Evolutionary conservation across 2,113 vertebrate species (phyloP).

Genomic region (Rhombomys opimus): DNA sequence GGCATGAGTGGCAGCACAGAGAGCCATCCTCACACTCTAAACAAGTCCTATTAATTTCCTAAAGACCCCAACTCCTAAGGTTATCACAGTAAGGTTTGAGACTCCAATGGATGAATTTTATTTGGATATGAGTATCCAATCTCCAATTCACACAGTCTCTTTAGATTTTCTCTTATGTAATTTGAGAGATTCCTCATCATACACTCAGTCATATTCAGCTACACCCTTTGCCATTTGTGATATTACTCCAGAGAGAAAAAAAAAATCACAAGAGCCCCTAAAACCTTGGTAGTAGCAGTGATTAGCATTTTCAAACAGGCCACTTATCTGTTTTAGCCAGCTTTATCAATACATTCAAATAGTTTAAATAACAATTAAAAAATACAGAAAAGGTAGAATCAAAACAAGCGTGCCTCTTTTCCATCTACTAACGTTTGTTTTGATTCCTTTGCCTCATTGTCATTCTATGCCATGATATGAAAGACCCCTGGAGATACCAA

Average conservation of each 20-base stretch:
- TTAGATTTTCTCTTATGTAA: not conserved
- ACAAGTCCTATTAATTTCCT: not conserved
- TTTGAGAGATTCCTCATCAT: not conserved
- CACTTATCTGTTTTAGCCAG: not conserved
- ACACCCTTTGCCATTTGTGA: not conserved
- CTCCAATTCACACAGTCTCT: not conserved
- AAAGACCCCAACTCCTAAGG: not conserved
- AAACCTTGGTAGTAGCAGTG: not conserved
- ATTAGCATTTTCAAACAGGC: too few species aligned
- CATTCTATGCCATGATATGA: not conserved
- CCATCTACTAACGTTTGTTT: not conserved
- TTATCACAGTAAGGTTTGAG: not conserved
- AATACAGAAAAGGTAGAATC: not conserved
- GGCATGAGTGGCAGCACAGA: not conserved
- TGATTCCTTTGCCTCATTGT: not conserved
- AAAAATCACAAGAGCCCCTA: not conserved
- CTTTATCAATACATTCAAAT: not conserved
- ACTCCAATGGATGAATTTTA: not conserved
- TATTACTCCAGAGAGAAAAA: not conserved
- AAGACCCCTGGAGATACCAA: not conserved
- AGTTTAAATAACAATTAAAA: not conserved
- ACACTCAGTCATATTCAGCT: not conserved
- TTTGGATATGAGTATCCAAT: too few species aligned
- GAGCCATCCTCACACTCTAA: not conserved
- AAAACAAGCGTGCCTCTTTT: not conserved